Evolutionary conservation across 2,888 invertebrate species (phyloP), one percentile per base, ranked within the genome.

Genomic region (Callyntrura sp.): DNA sequence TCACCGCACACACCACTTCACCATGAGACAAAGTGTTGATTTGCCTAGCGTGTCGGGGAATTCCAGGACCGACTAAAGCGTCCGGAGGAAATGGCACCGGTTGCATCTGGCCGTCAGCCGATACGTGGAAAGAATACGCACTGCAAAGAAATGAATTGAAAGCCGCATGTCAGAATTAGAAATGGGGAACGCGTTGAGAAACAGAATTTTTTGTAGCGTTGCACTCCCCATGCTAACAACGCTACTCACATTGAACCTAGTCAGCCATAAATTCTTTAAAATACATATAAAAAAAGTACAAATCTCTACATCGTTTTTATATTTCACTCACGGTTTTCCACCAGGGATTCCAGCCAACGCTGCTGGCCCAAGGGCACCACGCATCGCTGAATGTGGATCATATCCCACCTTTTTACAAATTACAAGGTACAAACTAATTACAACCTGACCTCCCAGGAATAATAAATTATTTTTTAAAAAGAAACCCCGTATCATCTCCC

Each of bases 1-100:
- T 98, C 79, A 99, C 99, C 55, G 99, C 99, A 95, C 99, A 99
- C 35, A 99, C 99, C 86, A 99, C 99, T 95, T 99, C 99, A 45
- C 99, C 99, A 95, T 99, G 99, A 92, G 97, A 97, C 91, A 99
- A 96, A 14, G 98, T 98, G 95, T 98, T 98, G 94, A 98, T 97
- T 95, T 98, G 98, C 65, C 98, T 96, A 87, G 98, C 98, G 95
- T 98, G 98, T 89, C 98, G 96, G 62, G 99, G 99, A 93, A 99
- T 98, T 91, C 98, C 99, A 51, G 98, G 97, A 28, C 98, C 98
- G 94, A 98, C 97, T 91, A 98, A 96, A 91, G 98, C 98, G 95
- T 99, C 99, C 28, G 97, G 97, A 43, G 98, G 98, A 95, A 99
- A 99, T 90, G 98, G 98, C 93, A 98, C 98, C 79, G 98, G 98